phyloP scores from a whole-genome alignment of 2,888 invertebrate species.

The Brenthis ino region DNA sequence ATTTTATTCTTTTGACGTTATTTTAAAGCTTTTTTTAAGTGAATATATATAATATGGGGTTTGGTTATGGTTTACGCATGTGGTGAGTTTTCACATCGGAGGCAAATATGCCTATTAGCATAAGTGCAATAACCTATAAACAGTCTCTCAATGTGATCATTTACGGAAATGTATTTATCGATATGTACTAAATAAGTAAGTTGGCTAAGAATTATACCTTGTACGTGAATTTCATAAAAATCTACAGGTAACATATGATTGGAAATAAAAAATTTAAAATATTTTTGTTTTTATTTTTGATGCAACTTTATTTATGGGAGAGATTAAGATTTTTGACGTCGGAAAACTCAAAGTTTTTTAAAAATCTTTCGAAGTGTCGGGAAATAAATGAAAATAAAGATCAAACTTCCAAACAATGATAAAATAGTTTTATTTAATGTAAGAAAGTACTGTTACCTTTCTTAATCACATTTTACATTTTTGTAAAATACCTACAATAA shows the following conservation, averaged over 20 bases:
- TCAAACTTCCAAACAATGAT: no score
- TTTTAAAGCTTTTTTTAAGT: constrained; percentile 40
- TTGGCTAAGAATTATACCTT: constrained; percentile 62
- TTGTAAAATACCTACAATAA: no score
- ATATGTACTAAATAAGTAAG: constrained; percentile 50
- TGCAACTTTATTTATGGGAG: constrained; percentile 5
- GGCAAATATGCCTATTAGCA: constrained; percentile 63
- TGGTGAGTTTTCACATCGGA: constrained; percentile 75
- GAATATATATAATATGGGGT: constrained; percentile 49
- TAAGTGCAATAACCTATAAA: constrained; percentile 61
- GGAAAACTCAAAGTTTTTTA: no score
- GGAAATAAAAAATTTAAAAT: constrained; percentile 56
- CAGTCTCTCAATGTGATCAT: constrained; percentile 76
- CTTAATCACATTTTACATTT: no score
- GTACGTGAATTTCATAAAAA: constrained; percentile 69
- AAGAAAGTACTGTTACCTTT: no score
- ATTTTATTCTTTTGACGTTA: constrained; percentile 35
- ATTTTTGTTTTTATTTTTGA: constrained; percentile 27
- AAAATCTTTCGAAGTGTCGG: no score
- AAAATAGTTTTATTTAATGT: no score
- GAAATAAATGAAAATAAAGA: no score
- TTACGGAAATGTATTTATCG: constrained; percentile 72
- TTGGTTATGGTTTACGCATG: constrained; percentile 74
- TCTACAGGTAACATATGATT: constrained; percentile 64
- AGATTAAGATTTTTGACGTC: no score